Conservation (phyloP, 2,113 vertebrate genomes). For the Semicossyphus pulcher region DNA sequence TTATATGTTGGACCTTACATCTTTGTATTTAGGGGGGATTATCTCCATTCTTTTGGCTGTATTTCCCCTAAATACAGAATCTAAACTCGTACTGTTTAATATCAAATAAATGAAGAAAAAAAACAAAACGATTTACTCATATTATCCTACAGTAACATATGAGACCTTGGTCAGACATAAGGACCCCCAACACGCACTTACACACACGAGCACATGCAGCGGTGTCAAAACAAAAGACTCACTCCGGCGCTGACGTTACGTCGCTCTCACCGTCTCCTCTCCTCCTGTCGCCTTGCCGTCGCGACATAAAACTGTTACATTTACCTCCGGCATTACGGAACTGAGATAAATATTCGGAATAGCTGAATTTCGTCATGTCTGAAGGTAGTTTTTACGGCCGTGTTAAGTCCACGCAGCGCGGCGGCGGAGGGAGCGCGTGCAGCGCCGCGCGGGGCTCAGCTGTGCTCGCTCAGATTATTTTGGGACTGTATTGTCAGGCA, state of each 20-base stretch:
- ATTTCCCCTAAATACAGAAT: no score
- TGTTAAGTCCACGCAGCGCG: neutral
- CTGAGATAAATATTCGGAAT: conserved; percentile 92
- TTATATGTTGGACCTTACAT: neutral
- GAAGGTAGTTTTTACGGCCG: conserved; percentile 12
- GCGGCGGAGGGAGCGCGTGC: conserved; percentile 35
- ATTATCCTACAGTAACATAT: neutral
- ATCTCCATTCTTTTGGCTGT: neutral
- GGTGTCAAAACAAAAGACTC: conserved; percentile 83
- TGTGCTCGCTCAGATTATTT: conserved; percentile 89
- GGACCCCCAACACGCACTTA: neutral
- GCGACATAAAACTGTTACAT: conserved; percentile 25
- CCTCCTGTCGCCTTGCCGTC: conserved; percentile 38
- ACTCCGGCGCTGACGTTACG: conserved; percentile 81
- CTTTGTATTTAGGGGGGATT: neutral
- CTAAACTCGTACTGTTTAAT: neutral
- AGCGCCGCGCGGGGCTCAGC: conserved; percentile 87
- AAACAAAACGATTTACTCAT: neutral
- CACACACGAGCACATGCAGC: neutral
- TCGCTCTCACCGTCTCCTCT: conserved; percentile 75
- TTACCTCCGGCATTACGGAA: conserved; percentile 86
- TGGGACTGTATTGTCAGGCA: conserved; percentile 88
- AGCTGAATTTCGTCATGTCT: conserved; percentile 92
- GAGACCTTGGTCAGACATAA: neutral
- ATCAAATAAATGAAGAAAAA: neutral